Conservation (phyloP, 2,888 invertebrate species). For the Petrolisthes cinctipes region DNA sequence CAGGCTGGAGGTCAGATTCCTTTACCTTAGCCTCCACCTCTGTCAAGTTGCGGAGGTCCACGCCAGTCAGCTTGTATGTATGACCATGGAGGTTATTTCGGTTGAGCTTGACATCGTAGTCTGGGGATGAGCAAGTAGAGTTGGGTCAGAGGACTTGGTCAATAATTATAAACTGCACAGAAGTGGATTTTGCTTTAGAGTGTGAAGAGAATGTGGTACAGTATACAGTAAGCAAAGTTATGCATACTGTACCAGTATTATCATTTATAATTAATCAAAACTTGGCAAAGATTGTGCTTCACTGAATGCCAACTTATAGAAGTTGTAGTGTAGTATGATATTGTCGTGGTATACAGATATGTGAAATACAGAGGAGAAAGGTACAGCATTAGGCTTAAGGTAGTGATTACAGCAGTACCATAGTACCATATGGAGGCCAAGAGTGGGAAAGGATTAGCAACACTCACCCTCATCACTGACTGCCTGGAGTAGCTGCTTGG, state of each 20-base stretch:
- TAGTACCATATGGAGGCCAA: no score
- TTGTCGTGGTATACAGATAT: neutral
- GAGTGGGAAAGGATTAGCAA: no score
- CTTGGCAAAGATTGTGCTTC: no score
- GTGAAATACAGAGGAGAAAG: neutral
- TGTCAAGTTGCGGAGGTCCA: slow-evolving; percentile 83
- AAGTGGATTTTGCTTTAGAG: no score
- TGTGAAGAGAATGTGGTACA: no score
- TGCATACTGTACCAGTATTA: no score
- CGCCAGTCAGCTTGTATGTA: slow-evolving; percentile 91
- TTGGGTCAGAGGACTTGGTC: neutral
- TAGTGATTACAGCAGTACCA: no score
- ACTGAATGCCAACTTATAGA: no score
- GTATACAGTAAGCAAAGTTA: no score
- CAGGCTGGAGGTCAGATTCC: slow-evolving; percentile 80
- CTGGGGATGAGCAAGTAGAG: slow-evolving; percentile 68
- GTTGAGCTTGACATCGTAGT: slow-evolving; percentile 88
- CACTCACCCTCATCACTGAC: slow-evolving; percentile 82
- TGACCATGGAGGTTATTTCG: slow-evolving; percentile 90
- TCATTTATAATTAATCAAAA: no score
- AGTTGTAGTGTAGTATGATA: neutral
- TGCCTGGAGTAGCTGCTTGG: slow-evolving; percentile 84
- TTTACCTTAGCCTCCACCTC: slow-evolving; percentile 79
- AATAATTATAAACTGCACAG: no score
- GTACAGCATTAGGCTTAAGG: neutral